Evolutionary conservation across 2,797 vertebrate genomes (phyloP), one percentile per base, ranked within the genome.

Genomic region (Salmo trutta): DNA sequence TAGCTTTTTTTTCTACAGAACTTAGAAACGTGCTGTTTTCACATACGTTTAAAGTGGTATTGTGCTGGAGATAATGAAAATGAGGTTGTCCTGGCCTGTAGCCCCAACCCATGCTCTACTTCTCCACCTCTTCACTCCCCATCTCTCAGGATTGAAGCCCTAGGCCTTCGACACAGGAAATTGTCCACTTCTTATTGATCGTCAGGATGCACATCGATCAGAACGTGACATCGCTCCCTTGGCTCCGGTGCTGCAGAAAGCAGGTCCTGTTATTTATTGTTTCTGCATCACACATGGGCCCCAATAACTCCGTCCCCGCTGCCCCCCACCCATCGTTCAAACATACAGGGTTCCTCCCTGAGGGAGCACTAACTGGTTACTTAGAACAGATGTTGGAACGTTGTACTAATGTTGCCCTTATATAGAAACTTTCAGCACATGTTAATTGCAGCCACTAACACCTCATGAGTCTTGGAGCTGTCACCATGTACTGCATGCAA

Each of bases 321-420:
- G 29, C 8, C 68, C 59, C 51, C 69, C 33, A 71, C 62, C 27
- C 76, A 54, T 68, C 69, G 54, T 78, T 78, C 78, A 47, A 47
- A 47, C 41, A 33, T 29, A 79, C 69, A 70, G 71, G 24, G 27
- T 83, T 68, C 51, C 75, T 85, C 77, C 56, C 71, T 72, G 1
- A 33, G 80, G 87, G 74, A 77, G 47, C 64, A 56, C 78, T 77
- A 82, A 82, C 19, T 8, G 77, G 68, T 85, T 78, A 75, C 74
- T 73, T 77, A 71, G 71, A 84, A 80, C 87, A 92, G 87, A 89
- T 90, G 89, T 89, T 84, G 83, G 78, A 79, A 84, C 72, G 75
- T 36, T 73, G 41, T 83, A 88, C 85, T 82, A 84, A 81, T 62
- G 72, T 74, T 47, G 62, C 67, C 75, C 81, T 83, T 53, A 5